phyloP scores from a whole-genome alignment of 2,797 vertebrate genomes.

The Enteromius argenteus region DNA sequence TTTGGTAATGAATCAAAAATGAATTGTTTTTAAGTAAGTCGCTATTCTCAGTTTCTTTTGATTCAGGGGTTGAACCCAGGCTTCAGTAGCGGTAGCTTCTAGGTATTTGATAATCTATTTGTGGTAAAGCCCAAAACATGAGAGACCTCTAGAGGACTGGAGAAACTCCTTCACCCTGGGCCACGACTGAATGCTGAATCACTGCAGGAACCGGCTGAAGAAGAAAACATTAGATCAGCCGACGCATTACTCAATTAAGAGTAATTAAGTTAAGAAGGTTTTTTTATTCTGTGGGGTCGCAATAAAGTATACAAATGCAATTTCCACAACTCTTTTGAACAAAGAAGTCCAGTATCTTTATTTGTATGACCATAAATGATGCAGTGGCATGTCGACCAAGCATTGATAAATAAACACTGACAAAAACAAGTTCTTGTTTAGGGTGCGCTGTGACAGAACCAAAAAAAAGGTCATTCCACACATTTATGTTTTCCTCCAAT shows the following conservation, averaged over 20 bases:
- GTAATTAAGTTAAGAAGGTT: too few relatives aligned
- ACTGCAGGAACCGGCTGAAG: neutral
- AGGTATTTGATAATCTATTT: neutral
- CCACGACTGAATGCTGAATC: neutral
- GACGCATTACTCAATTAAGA: neutral
- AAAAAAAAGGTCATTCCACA: constrained; percentile 84
- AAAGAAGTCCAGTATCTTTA: constrained; percentile 80
- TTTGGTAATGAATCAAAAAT: neutral
- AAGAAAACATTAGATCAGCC: neutral
- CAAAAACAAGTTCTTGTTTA: constrained; percentile 80
- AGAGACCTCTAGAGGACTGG: constrained; percentile 32
- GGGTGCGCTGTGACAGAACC: constrained; percentile 76
- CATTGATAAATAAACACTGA: constrained; percentile 98
- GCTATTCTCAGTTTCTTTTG: too few relatives aligned
- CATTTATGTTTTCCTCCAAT: constrained; percentile 81
- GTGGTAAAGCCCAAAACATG: neutral
- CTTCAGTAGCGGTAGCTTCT: neutral
- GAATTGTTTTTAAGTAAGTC: neutral
- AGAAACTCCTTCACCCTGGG: neutral
- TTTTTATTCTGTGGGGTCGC: neutral
- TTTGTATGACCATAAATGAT: constrained; percentile 81
- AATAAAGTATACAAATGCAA: neutral
- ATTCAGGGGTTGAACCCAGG: neutral
- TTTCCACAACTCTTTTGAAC: constrained; percentile 72
- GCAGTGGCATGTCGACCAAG: constrained; percentile 86